Evolutionary conservation across 1,140 invertebrate genomes (phyloP).

Genomic region (Anadara kagoshimensis): DNA sequence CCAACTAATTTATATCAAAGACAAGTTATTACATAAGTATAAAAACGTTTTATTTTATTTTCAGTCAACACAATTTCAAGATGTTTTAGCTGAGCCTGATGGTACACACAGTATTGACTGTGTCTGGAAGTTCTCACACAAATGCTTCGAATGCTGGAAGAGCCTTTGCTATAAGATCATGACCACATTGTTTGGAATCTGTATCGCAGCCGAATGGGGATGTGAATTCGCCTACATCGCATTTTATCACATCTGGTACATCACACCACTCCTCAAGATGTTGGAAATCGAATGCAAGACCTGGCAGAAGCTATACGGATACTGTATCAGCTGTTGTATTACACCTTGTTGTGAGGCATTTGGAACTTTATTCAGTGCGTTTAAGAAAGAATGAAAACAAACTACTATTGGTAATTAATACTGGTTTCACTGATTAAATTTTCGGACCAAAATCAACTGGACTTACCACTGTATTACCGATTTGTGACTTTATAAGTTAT

Average conservation of each 20-base stretch:
- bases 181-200: conserved; percentile 80
- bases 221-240: conserved; percentile 83
- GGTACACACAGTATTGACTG: conserved; percentile 83
- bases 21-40: too few species aligned
- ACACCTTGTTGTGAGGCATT: conserved; percentile 34
- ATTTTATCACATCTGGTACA: conserved; percentile 76
- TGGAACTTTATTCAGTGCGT: conserved; percentile 19
- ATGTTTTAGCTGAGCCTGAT: conserved; percentile 85
- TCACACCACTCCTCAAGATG: conserved; percentile 64
- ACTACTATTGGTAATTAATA: too few species aligned
- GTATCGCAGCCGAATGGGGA: conserved; percentile 81
- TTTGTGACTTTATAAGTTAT: too few species aligned
- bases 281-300: conserved; percentile 78
- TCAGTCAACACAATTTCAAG: conserved; percentile 77
- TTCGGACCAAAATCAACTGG: too few species aligned
- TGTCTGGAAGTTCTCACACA: conserved; percentile 82
- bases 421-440: too few species aligned
- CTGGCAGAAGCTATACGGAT: conserved; percentile 76
- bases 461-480: too few species aligned
- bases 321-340: conserved; percentile 77
- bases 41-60: too few species aligned
- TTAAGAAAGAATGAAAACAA: conserved; percentile 13
- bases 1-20: too few species aligned
- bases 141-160: conserved; percentile 81
- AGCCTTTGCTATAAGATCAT: conserved; percentile 83